Base-by-base conservation (phyloP, 2,113 vertebrate genomes). In the Heliornis fulica region DNA sequence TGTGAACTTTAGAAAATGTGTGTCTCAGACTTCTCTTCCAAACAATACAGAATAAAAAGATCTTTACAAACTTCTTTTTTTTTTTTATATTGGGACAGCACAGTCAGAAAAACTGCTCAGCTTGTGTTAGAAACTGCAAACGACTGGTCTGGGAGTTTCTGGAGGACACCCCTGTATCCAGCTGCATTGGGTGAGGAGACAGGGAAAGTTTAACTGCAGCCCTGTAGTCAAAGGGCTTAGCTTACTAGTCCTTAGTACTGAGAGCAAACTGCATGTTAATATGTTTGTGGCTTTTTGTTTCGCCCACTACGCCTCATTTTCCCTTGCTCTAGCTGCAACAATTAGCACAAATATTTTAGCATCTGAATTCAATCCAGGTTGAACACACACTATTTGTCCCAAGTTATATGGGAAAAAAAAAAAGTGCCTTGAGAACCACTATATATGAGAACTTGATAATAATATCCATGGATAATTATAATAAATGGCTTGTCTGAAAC, bases 401-500 rank as follows among this genome's bases (percentile, higher is more conserved):
- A 63, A 94, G 75, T 31, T 86, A 65, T 32, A 88, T 21, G 61
- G 23, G 43, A 31, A 15, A 26, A 57, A 87, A 91, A 53, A 72
- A n/a, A 92, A 14, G 19, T 56, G 90, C 19, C 86, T 77, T 77
- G 95, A 66, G 57, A 94, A 96, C 38, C 31, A 79, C 76, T 90
- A 82, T 87, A 82, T 93, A 94, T 82, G 91, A 97, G 97, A 97
- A 97, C 50, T 43, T 93, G 91, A 84, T 54, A 92, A 89, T 96
- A 94, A 96, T 91, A 97, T 82, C 95, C 92, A 95, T 87, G 92
- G 59, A 91, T 93, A 94, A 96, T 96, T 90, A 91, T 85, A 96
- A 96, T 66, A 96, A 92, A 96, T 92, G 74, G 91, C 80, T 96
- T 95, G 94, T 87, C 88, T 96, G 94, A 96, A 86, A 94, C 94